These are phyloP conservation scores for Alouatta palliata DNA, from an alignment of 2,113 vertebrate genomes.

Conservation along the genomic window DNA sequence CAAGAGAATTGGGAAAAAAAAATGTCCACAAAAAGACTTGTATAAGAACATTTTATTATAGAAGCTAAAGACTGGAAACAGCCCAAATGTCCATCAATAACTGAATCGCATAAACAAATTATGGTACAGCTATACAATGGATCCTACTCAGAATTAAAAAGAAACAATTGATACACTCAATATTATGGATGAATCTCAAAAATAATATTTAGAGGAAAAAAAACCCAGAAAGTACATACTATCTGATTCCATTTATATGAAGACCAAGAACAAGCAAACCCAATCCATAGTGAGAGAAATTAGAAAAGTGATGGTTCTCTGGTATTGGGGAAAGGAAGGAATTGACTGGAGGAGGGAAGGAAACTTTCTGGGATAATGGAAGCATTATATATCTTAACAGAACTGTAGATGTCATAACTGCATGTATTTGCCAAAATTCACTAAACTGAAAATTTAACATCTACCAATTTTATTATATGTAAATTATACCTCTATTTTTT, in stretches of 20 bases:
- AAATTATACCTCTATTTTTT: neutral
- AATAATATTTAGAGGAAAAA: neutral
- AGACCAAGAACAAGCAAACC: neutral
- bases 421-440: neutral
- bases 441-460: neutral
- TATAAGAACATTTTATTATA: neutral
- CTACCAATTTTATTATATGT: neutral
- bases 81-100: neutral
- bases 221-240: neutral
- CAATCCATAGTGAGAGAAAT: neutral
- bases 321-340: neutral
- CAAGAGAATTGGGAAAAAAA: neutral
- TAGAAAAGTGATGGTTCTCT: neutral
- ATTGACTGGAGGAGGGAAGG: neutral
- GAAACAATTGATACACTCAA: neutral
- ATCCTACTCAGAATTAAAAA: neutral
- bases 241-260: neutral
- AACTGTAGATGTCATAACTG: neutral
- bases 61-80: neutral
- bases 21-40: neutral
- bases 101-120: neutral
- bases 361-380: neutral
- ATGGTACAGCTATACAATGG: neutral
- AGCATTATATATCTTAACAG: neutral
- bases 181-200: neutral